These are phyloP conservation scores for Rutilus rutilus DNA, from an alignment of 2,113 vertebrate genomes.

Conservation along the genomic window DNA sequence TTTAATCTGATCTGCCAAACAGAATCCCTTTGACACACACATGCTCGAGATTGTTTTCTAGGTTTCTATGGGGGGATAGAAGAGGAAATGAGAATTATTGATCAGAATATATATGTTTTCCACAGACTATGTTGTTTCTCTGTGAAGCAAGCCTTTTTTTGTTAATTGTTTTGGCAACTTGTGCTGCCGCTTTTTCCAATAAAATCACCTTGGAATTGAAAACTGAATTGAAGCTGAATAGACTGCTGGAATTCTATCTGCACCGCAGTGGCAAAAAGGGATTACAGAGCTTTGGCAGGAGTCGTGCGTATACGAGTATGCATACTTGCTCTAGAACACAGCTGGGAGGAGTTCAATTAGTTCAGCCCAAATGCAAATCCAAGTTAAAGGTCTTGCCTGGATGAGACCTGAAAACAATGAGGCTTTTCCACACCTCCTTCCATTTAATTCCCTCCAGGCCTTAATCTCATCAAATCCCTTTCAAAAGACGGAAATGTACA, in stretches of 20 bases:
- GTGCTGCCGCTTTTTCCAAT: slow-evolving; percentile 67
- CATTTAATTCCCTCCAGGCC: slow-evolving; percentile 64
- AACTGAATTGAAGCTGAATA: slow-evolving; percentile 76
- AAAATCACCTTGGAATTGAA: slow-evolving; percentile 80
- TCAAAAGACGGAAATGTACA: slow-evolving; percentile 59
- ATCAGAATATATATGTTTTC: slow-evolving; percentile 46
- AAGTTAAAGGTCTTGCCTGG: slow-evolving; percentile 67
- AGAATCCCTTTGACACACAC: slow-evolving; percentile 33
- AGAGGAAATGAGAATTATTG: slow-evolving; percentile 51
- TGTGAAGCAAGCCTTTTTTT: slow-evolving; percentile 62
- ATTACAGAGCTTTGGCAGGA: slow-evolving; percentile 74
- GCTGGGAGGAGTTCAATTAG: slow-evolving; percentile 72
- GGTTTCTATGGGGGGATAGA: slow-evolving; percentile 53
- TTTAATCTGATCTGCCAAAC: slow-evolving; percentile 29
- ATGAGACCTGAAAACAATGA: slow-evolving; percentile 63
- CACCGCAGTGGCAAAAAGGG: slow-evolving; percentile 70
- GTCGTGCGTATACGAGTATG: slow-evolving; percentile 46
- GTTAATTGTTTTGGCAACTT: slow-evolving; percentile 73
- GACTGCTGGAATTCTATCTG: slow-evolving; percentile 71
- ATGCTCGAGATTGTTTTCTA: slow-evolving; percentile 47
- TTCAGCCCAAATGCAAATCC: slow-evolving; percentile 76
- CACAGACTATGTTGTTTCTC: slow-evolving; percentile 57
- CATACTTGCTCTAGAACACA: slow-evolving; percentile 56
- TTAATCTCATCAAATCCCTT: slow-evolving; percentile 71
- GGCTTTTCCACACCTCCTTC: slow-evolving; percentile 60